phyloP scores from a whole-genome alignment of 2,797 vertebrate species.

The Rhinichthys osculus region DNA sequence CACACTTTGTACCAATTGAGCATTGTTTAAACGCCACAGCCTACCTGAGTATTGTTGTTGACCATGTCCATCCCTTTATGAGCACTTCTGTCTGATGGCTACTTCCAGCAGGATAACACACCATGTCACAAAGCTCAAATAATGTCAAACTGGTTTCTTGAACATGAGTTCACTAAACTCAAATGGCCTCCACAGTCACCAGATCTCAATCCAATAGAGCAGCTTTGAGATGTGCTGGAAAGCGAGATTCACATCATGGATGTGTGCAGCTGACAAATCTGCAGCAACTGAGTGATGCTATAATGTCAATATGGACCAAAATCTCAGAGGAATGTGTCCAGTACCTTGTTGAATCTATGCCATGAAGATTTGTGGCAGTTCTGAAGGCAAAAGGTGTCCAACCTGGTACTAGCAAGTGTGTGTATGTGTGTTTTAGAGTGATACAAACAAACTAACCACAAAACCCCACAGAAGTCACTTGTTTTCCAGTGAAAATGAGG shows the following conservation, averaged over 20 bases:
- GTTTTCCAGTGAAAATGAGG: background rate
- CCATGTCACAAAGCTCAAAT: too few species aligned
- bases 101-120: constrained; percentile 32
- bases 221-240: too few species aligned
- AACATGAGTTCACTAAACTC: too few species aligned
- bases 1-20: background rate
- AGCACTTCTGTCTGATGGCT: constrained; percentile 27
- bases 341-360: background rate
- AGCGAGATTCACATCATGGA: too few species aligned
- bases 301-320: background rate
- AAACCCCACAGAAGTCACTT: background rate
- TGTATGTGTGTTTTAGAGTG: background rate
- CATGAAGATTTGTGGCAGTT: background rate
- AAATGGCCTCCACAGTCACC: too few species aligned
- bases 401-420: background rate
- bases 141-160: too few species aligned
- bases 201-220: too few species aligned
- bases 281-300: background rate
- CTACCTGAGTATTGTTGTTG: background rate
- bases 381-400: background rate
- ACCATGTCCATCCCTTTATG: background rate
- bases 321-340: constrained; percentile 13
- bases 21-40: background rate
- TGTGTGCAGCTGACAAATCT: constrained; percentile 18
- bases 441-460: background rate